A percentile compares a stretch with the other conserved stretches of the same genome.
phyloP scores from a whole-genome alignment of 2,113 vertebrate genomes.

The Mastomys natalensis region DNA sequence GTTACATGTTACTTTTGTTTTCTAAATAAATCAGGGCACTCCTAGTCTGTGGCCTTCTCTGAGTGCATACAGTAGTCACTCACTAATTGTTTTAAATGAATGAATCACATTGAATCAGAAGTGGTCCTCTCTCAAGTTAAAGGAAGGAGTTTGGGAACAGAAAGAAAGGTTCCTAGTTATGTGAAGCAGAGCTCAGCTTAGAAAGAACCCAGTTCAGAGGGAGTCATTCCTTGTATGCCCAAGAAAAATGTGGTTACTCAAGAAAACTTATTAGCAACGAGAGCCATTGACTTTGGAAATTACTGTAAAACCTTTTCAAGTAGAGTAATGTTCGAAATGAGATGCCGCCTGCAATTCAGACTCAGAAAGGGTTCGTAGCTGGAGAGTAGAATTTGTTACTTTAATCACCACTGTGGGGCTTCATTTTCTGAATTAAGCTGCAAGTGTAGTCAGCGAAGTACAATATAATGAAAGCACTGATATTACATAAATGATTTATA shows the following conservation, averaged over 20 bases:
- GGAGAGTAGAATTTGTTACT: neutral
- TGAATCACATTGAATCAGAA: neutral
- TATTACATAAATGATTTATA: neutral
- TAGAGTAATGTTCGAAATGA: neutral
- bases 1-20: neutral
- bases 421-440: neutral
- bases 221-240: neutral
- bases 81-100: neutral
- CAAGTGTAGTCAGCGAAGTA: neutral
- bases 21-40: neutral
- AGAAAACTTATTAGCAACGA: neutral
- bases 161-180: neutral
- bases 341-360: neutral
- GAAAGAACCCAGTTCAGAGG: neutral
- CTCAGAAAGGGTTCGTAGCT: neutral
- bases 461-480: neutral
- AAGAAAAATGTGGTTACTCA: neutral
- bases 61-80: neutral
- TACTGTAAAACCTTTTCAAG: neutral
- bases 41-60: neutral
- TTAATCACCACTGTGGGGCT: neutral
- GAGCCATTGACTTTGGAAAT: slow-evolving; percentile 31
- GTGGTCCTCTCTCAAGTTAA: neutral
- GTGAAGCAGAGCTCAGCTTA: neutral
- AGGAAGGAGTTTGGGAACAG: neutral